Evolutionary conservation across 2,797 vertebrate genomes (phyloP).

Genomic region (Pipistrellus nathusii): DNA sequence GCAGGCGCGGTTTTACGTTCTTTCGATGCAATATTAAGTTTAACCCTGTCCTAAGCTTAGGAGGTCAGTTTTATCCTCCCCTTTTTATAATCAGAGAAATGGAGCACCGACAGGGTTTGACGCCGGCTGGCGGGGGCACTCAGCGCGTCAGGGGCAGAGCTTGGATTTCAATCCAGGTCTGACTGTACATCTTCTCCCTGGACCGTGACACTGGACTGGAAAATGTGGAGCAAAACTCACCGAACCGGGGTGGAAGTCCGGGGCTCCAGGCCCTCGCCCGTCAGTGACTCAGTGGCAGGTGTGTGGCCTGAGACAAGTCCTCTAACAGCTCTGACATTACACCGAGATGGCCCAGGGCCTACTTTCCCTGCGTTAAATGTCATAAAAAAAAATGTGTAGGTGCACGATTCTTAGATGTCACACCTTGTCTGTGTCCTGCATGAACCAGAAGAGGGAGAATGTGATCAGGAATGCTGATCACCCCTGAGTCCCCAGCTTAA

Average conservation of each 20-base stretch:
- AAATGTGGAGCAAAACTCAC: background rate
- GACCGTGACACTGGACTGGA: background rate
- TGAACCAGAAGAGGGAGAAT: background rate
- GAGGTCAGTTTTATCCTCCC: background rate
- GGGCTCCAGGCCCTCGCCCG: background rate
- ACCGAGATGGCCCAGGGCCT: background rate
- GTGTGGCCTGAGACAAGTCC: background rate
- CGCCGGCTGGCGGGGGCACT: background rate
- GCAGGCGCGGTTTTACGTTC: background rate
- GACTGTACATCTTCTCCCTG: background rate
- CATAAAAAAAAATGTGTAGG: background rate
- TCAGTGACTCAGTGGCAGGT: background rate
- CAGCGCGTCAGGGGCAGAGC: background rate
- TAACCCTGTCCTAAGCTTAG: background rate
- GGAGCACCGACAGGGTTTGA: background rate
- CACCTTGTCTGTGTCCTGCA: background rate
- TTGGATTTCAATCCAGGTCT: background rate
- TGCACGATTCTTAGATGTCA: background rate
- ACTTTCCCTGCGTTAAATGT: background rate
- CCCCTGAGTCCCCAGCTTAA: background rate
- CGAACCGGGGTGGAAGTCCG: background rate
- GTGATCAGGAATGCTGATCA: background rate
- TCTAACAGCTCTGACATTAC: background rate
- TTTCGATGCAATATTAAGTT: background rate
- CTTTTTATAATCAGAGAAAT: background rate